Evolutionary conservation across 1,140 invertebrate genomes (phyloP).

Genomic region (Drosophila parvula): DNA sequence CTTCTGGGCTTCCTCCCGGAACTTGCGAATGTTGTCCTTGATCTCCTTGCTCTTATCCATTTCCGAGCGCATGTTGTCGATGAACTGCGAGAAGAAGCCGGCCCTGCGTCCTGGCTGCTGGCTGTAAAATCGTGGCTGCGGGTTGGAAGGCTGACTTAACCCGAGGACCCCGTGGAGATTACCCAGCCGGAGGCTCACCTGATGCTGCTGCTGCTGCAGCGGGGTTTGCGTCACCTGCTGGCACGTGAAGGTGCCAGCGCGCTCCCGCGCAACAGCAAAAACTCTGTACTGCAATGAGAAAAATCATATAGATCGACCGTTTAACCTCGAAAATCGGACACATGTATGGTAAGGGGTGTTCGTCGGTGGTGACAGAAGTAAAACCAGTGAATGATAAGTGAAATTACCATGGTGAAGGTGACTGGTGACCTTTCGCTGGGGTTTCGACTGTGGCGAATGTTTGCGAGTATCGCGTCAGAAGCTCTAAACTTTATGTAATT

Average conservation of each 20-base stretch:
- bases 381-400: constrained; percentile 23
- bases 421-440: constrained; percentile 33
- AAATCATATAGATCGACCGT: constrained; percentile 2
- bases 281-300: constrained; percentile 73
- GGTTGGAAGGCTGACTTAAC: not conserved
- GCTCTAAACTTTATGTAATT: constrained; percentile 77
- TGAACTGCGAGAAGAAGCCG: constrained; percentile 93
- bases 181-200: constrained; percentile 47
- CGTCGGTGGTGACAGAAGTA: not conserved
- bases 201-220: constrained; percentile 64
- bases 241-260: constrained; percentile 62
- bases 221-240: constrained; percentile 62
- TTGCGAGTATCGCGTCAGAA: constrained; percentile 58
- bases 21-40: constrained; percentile 98
- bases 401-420: constrained; percentile 67
- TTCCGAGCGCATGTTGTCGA: constrained; percentile 97
- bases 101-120: constrained; percentile 81
- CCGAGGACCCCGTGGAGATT: not conserved
- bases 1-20: constrained; percentile 97
- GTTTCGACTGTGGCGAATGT: constrained; percentile 38
- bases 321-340: constrained; percentile 70
- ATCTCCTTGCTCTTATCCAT: constrained; percentile 99
- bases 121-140: constrained; percentile 65
- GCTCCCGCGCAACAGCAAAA: constrained; percentile 68
- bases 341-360: constrained; percentile 35